Base-by-base conservation (phyloP, 2,797 vertebrate genomes). In the Brachyalestes nurse region DNA sequence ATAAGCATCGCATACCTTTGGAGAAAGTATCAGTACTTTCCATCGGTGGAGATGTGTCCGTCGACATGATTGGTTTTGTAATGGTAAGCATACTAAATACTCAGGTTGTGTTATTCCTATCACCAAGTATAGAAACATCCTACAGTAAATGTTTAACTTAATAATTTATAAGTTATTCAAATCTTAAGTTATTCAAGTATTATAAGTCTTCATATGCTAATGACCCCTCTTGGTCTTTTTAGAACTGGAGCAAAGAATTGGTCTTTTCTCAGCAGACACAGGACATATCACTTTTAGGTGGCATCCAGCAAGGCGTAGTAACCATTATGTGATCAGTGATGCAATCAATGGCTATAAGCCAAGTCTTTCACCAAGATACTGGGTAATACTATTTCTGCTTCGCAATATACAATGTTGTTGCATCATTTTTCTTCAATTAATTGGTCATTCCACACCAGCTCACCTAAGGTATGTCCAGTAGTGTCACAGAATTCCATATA, bases 1-100 rank as follows among this genome's bases (percentile, higher is more conserved):
- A 53, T n/a, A 81, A 75, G 42, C 79, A 76, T 40, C 73, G 72
- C 58, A 62, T 75, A 1, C 64, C 73, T 0, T 45, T 81, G 42
- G 57, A 53, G 12, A 53, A 38, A 25, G 79, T 76, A 0, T 38
- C 65, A 0, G 19, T 28, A 0, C 25, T 81, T 34, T 14, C 60
- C 1, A 81, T 81, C 6, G 0, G 0, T 42, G 72, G 64, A 75
- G 0, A 70, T 25, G 40, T 81, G 58, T 16, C 6, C 1, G 7
- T 75, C 0, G 51, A 25, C 4, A 13, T 71, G 13, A 5, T 49
- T 62, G 79, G 79, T 6, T 81, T 76, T 28, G 19, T 81, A 12
- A 38, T 53, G 42, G 79, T 81, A 55, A 66, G 62, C 34, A 17
- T 17, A 28, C 13, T 16, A 16, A 21, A 12, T 60, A 7, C 28